Base-by-base conservation (phyloP, 1,140 invertebrate species). In the Panulirus ornatus region DNA sequence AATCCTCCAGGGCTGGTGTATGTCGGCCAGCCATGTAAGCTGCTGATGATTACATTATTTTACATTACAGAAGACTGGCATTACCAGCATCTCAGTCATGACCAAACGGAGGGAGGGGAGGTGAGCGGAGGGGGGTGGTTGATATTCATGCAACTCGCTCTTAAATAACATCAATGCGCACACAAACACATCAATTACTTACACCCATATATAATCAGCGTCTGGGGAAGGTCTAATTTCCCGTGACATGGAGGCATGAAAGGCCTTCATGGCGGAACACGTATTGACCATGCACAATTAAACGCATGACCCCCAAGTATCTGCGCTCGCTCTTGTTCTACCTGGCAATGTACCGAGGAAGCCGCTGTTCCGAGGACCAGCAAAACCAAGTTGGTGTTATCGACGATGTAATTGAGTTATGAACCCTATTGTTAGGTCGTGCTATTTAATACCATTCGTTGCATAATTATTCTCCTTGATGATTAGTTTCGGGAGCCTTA, bases 261-360 rank as follows among this genome's bases (percentile, higher is more conserved):
- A 51, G 51, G 79, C 79, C 30, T 34, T 82, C 79, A 51, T 51
- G 79, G 38, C 76, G 30, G n/a, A 27, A 36, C 63, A 83, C 11
- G 54, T 83, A 83, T 83, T 83, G 81, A 58, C 58, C 81, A 83
- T 30, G 54, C 54, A 27, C 54, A 83, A 83, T 83, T 83, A 83
- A 83, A 66, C 40, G 51, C 81, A 66, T 83, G 81, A 27, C 40
- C 66, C n/a, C 58, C 81, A 83, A 83, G 81, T 83, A 36, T n/a
- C 22, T 14, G 36, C 11, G n/a, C 81, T 34, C 58, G 34, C 38
- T 40, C 36, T 36, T 40, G 58, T 22, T 66, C n/a, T 27, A 66
- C 5, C 58, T 66, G 11, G 5, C 30, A 66, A 66, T 27, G 58
- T 66, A 30, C 3, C 44, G 14, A 14, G 5, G 14, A 47, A 47